These are phyloP conservation scores for Perizoma flavofasciatum DNA, from an alignment of 2,888 invertebrate species.

Conservation along the genomic window DNA sequence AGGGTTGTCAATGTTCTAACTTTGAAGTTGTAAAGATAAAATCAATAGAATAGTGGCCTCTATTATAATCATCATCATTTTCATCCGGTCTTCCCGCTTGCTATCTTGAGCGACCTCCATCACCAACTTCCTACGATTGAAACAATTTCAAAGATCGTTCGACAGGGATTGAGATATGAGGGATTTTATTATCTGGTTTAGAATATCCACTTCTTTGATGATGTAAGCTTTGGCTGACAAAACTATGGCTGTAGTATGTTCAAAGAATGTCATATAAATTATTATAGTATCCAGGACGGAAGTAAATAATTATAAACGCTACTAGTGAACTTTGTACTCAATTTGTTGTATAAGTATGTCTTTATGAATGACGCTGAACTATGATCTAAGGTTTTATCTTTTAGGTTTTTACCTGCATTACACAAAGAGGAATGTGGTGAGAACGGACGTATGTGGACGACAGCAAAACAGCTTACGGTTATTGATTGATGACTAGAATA, in stretches of 20 bases:
- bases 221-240: neutral
- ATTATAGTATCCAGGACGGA: conserved; percentile 20
- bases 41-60: too few species aligned
- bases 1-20: conserved; percentile 17
- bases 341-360: conserved; percentile 1
- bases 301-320: conserved; percentile 19
- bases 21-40: too few species aligned
- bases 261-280: conserved; percentile 11
- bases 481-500: conserved; percentile 3
- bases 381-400: conserved; percentile 21
- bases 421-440: conserved; percentile 15
- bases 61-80: too few species aligned
- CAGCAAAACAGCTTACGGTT: conserved; percentile 7
- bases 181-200: too few species aligned
- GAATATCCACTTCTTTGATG: neutral
- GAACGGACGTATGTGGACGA: conserved; percentile 5
- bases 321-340: conserved; percentile 22
- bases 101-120: too few species aligned
- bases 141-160: too few species aligned
- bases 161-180: too few species aligned
- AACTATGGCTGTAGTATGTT: neutral
- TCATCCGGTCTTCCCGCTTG: too few species aligned
- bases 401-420: conserved; percentile 9
- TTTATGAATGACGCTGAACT: conserved; percentile 23
- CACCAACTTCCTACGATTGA: too few species aligned